These are phyloP conservation scores for Cryptomyrus ogoouensis DNA, from an alignment of 2,113 vertebrate genomes.

Conservation along the genomic window DNA sequence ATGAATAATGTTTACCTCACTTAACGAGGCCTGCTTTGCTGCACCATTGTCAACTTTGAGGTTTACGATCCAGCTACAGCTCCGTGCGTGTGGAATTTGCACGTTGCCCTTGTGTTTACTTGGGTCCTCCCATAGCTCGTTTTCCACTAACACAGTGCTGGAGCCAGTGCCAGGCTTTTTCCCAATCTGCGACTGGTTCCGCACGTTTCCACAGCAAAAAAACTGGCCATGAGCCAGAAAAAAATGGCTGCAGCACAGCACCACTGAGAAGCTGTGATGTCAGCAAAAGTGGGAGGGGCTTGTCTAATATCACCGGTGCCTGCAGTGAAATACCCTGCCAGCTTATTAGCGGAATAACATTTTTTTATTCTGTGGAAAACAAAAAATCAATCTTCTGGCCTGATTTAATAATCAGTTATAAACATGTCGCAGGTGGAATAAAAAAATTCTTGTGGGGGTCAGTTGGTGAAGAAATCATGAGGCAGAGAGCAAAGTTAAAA, in stretches of 20 bases:
- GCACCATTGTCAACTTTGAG: neutral
- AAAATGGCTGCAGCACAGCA: neutral
- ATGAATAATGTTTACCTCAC: neutral
- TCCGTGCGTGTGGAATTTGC: neutral
- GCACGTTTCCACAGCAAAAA: neutral
- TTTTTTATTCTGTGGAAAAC: neutral
- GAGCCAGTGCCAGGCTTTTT: neutral
- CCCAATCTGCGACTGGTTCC: neutral
- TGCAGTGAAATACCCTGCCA: neutral
- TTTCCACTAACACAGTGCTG: neutral
- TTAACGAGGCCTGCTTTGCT: neutral
- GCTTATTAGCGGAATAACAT: neutral
- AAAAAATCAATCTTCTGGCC: neutral
- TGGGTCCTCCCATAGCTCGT: neutral
- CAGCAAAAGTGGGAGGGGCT: neutral
- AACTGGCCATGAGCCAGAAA: neutral
- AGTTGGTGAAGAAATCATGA: neutral
- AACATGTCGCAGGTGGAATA: neutral
- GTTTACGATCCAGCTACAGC: neutral
- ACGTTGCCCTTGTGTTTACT: neutral
- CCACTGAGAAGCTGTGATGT: neutral
- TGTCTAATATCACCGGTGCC: neutral
- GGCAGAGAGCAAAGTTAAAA: neutral
- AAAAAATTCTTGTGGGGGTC: neutral
- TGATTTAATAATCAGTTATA: neutral